A percentile compares a stretch with the other conserved stretches of the same genome.
Evolutionary conservation across 2,888 invertebrate species (phyloP).

Genomic region (Caenorhabditis macrosperma): DNA sequence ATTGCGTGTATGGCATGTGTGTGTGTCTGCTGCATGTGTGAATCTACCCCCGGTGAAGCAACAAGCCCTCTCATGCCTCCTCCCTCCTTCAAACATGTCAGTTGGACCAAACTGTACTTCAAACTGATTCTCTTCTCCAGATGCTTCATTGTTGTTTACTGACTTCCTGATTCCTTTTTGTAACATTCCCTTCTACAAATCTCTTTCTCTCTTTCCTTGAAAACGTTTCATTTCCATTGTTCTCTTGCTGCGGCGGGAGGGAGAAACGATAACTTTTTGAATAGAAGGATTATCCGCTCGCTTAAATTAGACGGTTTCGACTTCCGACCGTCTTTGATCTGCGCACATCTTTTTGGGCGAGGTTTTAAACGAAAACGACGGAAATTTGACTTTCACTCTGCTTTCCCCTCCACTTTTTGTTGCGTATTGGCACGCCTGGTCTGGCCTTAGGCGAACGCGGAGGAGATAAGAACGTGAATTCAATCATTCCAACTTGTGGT

Average conservation of each 20-base stretch:
- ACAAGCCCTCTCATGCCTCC: constrained; percentile 33
- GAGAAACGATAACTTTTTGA: neutral
- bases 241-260: too few species aligned
- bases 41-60: constrained; percentile 45
- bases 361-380: constrained; percentile 36
- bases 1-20: constrained; percentile 44
- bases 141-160: neutral
- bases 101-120: constrained; percentile 39
- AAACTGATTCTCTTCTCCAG: constrained; percentile 18
- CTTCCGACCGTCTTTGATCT: neutral
- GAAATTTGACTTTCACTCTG: constrained; percentile 49
- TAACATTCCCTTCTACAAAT: neutral
- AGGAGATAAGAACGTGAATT: constrained; percentile 30
- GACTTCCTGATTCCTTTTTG: neutral
- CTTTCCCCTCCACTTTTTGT: constrained; percentile 44
- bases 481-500: constrained; percentile 40
- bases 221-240: neutral
- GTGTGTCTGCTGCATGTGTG: constrained; percentile 38
- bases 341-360: constrained; percentile 23
- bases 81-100: constrained; percentile 33
- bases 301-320: constrained; percentile 29
- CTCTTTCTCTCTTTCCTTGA: neutral
- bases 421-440: constrained; percentile 52
- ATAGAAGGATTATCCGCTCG: constrained; percentile 21
- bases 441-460: constrained; percentile 47